These are phyloP conservation scores for Lysiphlebus fabarum DNA, from an alignment of 1,140 invertebrate genomes.

Conservation along the genomic window DNA sequence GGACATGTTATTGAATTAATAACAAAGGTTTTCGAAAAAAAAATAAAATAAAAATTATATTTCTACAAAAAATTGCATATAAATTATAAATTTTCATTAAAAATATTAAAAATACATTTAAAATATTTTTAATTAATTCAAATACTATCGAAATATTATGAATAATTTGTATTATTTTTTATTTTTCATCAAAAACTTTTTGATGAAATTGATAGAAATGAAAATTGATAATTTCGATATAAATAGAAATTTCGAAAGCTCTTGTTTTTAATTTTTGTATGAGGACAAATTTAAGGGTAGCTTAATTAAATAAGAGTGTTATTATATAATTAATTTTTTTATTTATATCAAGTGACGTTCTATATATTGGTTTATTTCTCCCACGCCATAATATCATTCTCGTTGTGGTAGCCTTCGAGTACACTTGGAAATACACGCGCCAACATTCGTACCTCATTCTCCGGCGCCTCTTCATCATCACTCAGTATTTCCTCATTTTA, in stretches of 20 bases:
- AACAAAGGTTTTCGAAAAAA: too few relatives aligned
- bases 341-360: background rate
- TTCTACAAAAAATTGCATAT: background rate
- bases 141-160: background rate
- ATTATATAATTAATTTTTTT: too few relatives aligned
- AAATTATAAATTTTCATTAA: too few relatives aligned
- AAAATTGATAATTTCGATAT: constrained; percentile 6
- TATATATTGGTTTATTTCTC: constrained; percentile 29
- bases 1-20: too few relatives aligned
- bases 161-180: background rate
- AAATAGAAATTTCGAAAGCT: too few relatives aligned
- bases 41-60: background rate
- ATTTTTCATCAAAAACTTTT: constrained; percentile 1
- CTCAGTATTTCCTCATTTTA: too few relatives aligned
- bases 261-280: too few relatives aligned
- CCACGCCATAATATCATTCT: constrained; percentile 32
- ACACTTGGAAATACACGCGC: constrained; percentile 22
- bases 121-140: constrained; percentile 11
- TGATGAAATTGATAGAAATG: background rate
- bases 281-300: background rate
- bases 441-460: constrained; percentile 17
- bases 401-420: constrained; percentile 32
- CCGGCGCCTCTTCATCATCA: constrained; percentile 14
- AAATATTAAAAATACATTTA: too few relatives aligned
- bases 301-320: too few relatives aligned